Conservation (phyloP, 2,797 vertebrate species). For the Silurus aristotelis region DNA sequence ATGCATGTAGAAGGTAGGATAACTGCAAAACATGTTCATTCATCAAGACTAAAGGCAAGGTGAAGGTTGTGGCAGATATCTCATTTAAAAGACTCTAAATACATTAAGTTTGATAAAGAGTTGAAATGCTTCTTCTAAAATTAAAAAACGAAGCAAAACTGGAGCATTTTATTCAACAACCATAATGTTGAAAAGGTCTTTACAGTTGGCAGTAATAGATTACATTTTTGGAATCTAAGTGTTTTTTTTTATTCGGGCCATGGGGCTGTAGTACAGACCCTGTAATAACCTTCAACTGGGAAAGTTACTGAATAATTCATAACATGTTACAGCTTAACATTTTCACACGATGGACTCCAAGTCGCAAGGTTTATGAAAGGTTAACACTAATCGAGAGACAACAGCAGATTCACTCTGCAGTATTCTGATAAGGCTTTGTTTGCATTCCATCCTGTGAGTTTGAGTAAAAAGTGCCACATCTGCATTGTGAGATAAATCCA, state of each 20-base stretch:
- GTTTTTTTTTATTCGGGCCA: neutral
- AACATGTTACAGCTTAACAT: slow-evolving; percentile 6
- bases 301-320: slow-evolving; percentile 33
- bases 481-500: neutral
- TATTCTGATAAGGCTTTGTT: neutral
- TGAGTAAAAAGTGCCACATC: neutral
- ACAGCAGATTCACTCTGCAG: neutral
- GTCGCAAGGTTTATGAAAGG: neutral
- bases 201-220: neutral
- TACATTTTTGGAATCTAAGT: neutral
- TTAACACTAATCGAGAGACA: neutral
- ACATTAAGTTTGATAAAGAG: neutral
- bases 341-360: neutral
- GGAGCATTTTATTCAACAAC: neutral
- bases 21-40: slow-evolving; percentile 11
- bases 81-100: neutral
- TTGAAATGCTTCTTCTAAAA: neutral
- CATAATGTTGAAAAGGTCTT: neutral
- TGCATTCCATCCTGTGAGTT: neutral
- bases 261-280: neutral
- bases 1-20: slow-evolving; percentile 40
- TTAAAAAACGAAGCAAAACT: neutral
- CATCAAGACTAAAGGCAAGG: neutral
- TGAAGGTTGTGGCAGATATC: slow-evolving; percentile 7
- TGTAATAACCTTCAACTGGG: slow-evolving; percentile 33